Conservation (phyloP, 2,888 invertebrate genomes). For the Julus scandinavius region DNA sequence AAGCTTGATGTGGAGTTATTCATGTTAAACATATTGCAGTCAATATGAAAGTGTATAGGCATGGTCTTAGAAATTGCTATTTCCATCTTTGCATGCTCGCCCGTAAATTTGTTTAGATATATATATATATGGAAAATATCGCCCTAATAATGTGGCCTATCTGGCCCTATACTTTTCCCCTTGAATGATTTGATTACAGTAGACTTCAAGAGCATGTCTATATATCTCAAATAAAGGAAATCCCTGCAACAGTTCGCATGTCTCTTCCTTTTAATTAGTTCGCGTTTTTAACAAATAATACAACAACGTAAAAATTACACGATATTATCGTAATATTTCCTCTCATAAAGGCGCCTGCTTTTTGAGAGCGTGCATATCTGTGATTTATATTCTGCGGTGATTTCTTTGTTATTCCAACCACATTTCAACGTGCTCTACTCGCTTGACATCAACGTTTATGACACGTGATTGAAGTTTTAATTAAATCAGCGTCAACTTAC, state of each 20-base stretch:
- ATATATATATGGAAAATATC: too few relatives aligned
- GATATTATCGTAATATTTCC: neutral
- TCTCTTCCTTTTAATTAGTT: neutral
- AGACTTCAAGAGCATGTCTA: too few relatives aligned
- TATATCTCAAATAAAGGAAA: neutral
- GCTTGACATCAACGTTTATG: neutral
- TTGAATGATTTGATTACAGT: too few relatives aligned
- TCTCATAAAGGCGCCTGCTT: neutral
- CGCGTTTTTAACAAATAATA: neutral
- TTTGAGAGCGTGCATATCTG: neutral
- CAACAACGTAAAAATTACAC: neutral
- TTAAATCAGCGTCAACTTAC: slow-evolving; percentile 10
- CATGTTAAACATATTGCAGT: too few relatives aligned
- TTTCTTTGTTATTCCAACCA: neutral
- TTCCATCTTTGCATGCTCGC: too few relatives aligned
- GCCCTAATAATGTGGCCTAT: too few relatives aligned
- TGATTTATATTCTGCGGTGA: neutral
- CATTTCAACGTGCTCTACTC: neutral
- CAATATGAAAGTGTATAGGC: too few relatives aligned
- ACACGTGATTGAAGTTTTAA: neutral
- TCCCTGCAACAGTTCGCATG: neutral
- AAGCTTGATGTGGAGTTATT: too few relatives aligned
- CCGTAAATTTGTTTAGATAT: too few relatives aligned
- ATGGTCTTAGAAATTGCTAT: too few relatives aligned
- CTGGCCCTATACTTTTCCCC: too few relatives aligned